These are phyloP conservation scores for Monopterus albus DNA, from an alignment of 2,113 vertebrate genomes.

Conservation along the genomic window DNA sequence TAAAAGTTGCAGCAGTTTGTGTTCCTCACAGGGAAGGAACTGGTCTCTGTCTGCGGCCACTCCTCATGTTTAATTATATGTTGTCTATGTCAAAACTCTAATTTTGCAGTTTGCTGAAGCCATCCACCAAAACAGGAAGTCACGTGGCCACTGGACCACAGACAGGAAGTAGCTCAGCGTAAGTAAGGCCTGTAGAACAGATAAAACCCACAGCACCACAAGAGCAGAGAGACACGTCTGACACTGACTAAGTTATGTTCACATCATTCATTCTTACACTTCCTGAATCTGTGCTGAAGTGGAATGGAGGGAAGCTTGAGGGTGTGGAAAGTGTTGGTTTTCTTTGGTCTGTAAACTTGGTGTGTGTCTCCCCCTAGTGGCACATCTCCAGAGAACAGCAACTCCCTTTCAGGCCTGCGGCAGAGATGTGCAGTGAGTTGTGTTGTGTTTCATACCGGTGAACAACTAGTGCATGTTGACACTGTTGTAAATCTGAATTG, in stretches of 20 bases:
- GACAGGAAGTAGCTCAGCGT: conserved; percentile 83
- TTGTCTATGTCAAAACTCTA: conserved; percentile 25
- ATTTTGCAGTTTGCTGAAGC: conserved; percentile 82
- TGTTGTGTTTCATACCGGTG: no score
- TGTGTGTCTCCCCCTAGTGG: conserved; percentile 80
- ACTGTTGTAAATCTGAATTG: neutral
- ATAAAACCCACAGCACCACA: neutral
- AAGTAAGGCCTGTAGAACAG: conserved; percentile 20
- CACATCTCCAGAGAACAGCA: conserved; percentile 69
- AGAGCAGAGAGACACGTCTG: neutral
- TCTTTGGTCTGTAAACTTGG: neutral
- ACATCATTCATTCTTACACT: no score
- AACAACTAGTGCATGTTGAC: neutral
- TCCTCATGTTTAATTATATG: conserved; percentile 5
- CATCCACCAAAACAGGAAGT: conserved; percentile 82
- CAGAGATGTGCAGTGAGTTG: conserved; percentile 77
- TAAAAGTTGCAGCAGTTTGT: no score
- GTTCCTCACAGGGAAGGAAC: neutral
- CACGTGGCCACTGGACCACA: conserved; percentile 54
- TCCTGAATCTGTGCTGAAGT: neutral
- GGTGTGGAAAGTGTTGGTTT: neutral
- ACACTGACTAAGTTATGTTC: no score
- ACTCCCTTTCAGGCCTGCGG: conserved; percentile 48
- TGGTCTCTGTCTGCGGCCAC: neutral
- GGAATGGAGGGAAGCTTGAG: neutral